Percentiles rank a stretch among this genome's conserved stretches.
These are phyloP conservation scores for Sturnus vulgaris DNA, from an alignment of 2,113 vertebrate genomes.

Conservation along the genomic window DNA sequence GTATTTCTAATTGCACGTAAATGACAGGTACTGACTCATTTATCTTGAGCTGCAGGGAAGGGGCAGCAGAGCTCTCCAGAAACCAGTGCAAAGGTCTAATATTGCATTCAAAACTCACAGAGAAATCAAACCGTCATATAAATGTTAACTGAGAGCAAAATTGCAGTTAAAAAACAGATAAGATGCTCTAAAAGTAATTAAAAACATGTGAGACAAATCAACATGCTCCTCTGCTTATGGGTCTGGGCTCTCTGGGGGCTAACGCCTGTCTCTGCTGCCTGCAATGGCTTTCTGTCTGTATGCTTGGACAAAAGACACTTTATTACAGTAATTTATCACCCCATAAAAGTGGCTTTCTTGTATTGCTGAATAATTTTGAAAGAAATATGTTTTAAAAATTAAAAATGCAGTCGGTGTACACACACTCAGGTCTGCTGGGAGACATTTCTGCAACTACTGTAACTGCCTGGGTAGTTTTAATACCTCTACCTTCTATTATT, in stretches of 20 bases:
- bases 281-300: conserved; percentile 69
- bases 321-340: conserved; percentile 99
- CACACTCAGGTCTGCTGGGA: conserved; percentile 84
- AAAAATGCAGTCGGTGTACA: conserved; percentile 86
- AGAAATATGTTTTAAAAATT: conserved; percentile 97
- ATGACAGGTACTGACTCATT: background rate
- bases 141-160: conserved; percentile 70
- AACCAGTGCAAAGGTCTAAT: background rate
- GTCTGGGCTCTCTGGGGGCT: conserved; percentile 72
- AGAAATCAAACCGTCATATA: conserved; percentile 22
- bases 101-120: background rate
- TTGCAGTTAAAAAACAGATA: conserved; percentile 70
- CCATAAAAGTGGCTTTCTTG: conserved; percentile 87
- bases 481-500: conserved; percentile 87
- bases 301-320: conserved; percentile 79
- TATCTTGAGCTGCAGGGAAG: conserved; percentile 4
- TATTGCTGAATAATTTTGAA: conserved; percentile 86
- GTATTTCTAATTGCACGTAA: conserved; percentile 38
- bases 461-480: conserved; percentile 83
- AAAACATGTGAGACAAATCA: conserved; percentile 69
- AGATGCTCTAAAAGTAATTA: conserved; percentile 74
- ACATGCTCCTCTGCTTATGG: conserved; percentile 50
- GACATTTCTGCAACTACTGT: conserved; percentile 83
- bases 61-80: background rate
- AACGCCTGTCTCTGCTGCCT: conserved; percentile 62